phyloP scores from a whole-genome alignment of 2,797 vertebrate genomes.

The Eleutherodactylus coqui region DNA sequence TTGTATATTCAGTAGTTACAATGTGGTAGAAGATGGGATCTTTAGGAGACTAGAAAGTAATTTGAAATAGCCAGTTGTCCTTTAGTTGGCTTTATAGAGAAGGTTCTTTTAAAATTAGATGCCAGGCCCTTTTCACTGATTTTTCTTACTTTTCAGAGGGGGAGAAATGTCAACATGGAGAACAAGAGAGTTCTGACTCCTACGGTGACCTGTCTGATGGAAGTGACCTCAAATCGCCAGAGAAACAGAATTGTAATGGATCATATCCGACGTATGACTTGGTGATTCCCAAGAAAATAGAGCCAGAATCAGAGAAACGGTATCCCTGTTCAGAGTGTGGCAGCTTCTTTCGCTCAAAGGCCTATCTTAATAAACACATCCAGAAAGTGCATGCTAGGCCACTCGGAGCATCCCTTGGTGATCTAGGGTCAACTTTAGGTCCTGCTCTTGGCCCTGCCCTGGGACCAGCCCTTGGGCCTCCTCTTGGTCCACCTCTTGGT shows the following conservation, averaged over 20 bases:
- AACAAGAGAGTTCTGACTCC: constrained; percentile 95
- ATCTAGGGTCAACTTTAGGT: constrained; percentile 83
- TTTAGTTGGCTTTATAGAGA: background rate
- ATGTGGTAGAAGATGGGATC: background rate
- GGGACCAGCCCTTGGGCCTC: constrained; percentile 41
- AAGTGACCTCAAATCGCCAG: constrained; percentile 91
- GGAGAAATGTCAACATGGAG: constrained; percentile 95
- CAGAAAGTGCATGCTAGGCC: constrained; percentile 93
- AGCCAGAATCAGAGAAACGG: constrained; percentile 91
- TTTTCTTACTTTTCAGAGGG: constrained; percentile 82
- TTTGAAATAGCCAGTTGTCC: background rate
- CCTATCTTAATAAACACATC: constrained; percentile 99
- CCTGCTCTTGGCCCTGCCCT: constrained; percentile 56
- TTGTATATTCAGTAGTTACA: background rate
- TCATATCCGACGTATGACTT: constrained; percentile 78
- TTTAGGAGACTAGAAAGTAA: background rate
- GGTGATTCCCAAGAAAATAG: constrained; percentile 86
- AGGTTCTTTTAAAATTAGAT: background rate
- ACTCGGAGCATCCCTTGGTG: constrained; percentile 79
- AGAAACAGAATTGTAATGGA: constrained; percentile 84
- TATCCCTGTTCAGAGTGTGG: constrained; percentile 93
- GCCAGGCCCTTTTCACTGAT: background rate
- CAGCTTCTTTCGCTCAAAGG: constrained; percentile 98
- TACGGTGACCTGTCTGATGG: constrained; percentile 93
- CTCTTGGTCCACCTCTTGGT: constrained; percentile 51